phyloP scores from a whole-genome alignment of 1,140 invertebrate genomes.

The Orius laevigatus region DNA sequence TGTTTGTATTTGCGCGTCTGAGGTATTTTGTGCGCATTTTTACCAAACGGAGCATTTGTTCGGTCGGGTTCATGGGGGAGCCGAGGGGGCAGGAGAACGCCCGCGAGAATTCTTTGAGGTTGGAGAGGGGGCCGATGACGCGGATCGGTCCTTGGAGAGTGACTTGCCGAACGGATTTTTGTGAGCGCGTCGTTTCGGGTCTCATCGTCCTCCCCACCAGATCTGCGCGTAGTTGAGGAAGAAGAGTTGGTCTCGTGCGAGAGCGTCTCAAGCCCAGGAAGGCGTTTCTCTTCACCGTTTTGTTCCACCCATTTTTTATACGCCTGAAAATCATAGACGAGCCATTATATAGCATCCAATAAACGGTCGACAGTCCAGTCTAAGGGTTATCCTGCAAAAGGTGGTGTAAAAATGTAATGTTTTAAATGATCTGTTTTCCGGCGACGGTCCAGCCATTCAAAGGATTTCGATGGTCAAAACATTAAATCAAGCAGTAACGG shows the following conservation, averaged over 20 bases:
- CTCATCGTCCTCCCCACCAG: slow-evolving; percentile 78
- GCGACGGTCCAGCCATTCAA: no score
- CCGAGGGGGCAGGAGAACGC: slow-evolving; percentile 64
- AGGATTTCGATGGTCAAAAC: no score
- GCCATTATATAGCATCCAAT: no score
- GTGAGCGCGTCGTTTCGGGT: slow-evolving; percentile 87
- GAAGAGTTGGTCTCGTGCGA: slow-evolving; percentile 84
- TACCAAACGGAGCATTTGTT: slow-evolving; percentile 90
- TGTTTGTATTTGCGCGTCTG: no score
- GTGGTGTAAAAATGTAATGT: no score
- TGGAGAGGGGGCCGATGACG: slow-evolving; percentile 80
- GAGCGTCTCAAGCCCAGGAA: slow-evolving; percentile 66
- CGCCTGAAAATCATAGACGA: slow-evolving; percentile 43
- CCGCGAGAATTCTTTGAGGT: slow-evolving; percentile 72
- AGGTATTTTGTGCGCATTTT: slow-evolving; percentile 21
- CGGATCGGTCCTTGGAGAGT: slow-evolving; percentile 86
- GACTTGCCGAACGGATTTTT: slow-evolving; percentile 86
- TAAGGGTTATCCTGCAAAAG: background rate
- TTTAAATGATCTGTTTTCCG: no score
- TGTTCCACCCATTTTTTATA: slow-evolving; percentile 60
- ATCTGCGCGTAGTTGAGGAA: slow-evolving; percentile 92
- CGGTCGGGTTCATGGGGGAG: slow-evolving; percentile 65
- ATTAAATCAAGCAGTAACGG: no score
- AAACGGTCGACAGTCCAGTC: no score
- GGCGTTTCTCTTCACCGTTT: slow-evolving; percentile 48